A percentile compares a stretch with the other conserved stretches of the same genome.
Conservation (phyloP, 2,888 invertebrate genomes). For the Pilophorus perplexus region DNA sequence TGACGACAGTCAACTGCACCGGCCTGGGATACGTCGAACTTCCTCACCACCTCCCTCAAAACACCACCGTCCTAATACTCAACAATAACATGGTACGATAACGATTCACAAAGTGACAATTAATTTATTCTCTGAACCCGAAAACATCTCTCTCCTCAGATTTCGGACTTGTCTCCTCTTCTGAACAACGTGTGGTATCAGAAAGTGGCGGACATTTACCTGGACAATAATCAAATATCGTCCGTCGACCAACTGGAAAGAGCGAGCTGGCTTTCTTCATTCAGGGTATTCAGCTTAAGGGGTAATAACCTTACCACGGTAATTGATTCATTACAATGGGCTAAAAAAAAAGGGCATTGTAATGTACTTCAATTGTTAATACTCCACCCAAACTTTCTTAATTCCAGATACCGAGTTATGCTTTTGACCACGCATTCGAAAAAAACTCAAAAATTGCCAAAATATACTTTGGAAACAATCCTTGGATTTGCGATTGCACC, state of each 20-base stretch:
- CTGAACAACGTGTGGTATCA: constrained; percentile 66
- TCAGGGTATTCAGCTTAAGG: constrained; percentile 72
- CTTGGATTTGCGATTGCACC: constrained; percentile 79
- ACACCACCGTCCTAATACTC: constrained; percentile 64
- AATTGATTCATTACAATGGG: constrained; percentile 45
- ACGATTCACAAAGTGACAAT: no score
- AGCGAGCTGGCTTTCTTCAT: constrained; percentile 72
- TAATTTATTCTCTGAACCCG: no score
- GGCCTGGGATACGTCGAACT: constrained; percentile 58
- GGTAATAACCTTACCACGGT: constrained; percentile 73
- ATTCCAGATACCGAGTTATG: constrained; percentile 73
- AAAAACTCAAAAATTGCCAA: constrained; percentile 68
- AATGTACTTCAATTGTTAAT: no score
- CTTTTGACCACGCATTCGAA: constrained; percentile 73
- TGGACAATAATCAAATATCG: constrained; percentile 72
- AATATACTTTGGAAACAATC: constrained; percentile 70
- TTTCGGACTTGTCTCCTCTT: constrained; percentile 62
- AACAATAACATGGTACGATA: constrained; percentile 63
- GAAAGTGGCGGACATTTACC: constrained; percentile 67
- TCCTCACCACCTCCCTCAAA: constrained; percentile 62
- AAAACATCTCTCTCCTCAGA: no score
- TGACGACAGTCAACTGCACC: constrained; percentile 69
- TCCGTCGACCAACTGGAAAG: constrained; percentile 69
- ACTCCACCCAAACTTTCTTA: constrained; percentile 32
- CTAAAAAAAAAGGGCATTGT: no score